Conservation (phyloP, 1,140 invertebrate species). For the Diorhabda elongata region DNA sequence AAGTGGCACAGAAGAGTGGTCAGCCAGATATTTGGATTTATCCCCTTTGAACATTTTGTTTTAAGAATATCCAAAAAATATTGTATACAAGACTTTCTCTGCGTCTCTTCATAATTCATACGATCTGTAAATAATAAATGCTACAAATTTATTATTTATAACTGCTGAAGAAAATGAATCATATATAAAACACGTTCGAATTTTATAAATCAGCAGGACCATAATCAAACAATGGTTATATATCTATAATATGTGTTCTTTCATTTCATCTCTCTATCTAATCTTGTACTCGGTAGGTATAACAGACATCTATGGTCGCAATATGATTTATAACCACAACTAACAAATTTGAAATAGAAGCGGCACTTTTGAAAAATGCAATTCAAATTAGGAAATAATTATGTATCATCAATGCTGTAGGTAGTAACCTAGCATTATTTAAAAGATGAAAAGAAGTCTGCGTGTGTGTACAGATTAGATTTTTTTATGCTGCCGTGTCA, state of each 20-base stretch:
- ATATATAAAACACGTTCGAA: neutral
- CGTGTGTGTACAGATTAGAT: neutral
- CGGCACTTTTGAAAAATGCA: neutral
- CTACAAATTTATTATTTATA: neutral
- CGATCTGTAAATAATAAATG: neutral
- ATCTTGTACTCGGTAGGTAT: neutral
- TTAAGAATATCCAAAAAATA: too few relatives aligned
- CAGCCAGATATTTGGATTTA: too few relatives aligned
- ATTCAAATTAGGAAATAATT: conserved; percentile 1
- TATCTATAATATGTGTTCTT: neutral
- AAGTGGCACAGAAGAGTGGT: too few relatives aligned
- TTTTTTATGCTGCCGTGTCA: neutral
- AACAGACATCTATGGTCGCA: neutral
- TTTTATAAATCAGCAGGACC: conserved; percentile 1
- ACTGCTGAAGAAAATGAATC: neutral
- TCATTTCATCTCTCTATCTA: neutral
- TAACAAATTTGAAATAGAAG: neutral
- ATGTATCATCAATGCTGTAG: neutral
- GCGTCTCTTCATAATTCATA: too few relatives aligned
- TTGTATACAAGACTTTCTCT: too few relatives aligned
- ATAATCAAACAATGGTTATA: neutral
- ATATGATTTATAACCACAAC: neutral
- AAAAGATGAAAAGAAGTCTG: neutral
- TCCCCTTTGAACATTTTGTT: too few relatives aligned
- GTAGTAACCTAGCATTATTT: neutral